Conservation (phyloP, 2,113 vertebrate species). For the Chunga burmeisteri region DNA sequence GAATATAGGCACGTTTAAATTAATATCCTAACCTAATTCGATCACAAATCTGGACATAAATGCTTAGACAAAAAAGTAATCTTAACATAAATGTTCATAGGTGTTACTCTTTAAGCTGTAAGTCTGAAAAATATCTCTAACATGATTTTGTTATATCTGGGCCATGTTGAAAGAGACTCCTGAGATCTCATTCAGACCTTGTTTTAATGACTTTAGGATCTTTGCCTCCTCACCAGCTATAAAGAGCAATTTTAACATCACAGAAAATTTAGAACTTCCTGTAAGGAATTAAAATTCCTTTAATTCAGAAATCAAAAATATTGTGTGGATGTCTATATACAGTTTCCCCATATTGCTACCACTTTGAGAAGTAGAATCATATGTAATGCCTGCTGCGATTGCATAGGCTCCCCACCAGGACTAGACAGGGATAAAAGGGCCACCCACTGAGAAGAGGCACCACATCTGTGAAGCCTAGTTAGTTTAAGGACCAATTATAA, state of each 20-base stretch:
- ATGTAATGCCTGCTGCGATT: not conserved
- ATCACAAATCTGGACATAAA: not conserved
- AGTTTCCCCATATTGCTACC: not conserved
- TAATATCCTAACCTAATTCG: not conserved
- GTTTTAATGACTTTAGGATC: not conserved
- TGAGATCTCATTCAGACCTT: not conserved
- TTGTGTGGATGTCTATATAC: not conserved
- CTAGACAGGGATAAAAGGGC: not conserved
- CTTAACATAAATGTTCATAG: not conserved
- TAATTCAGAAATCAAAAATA: not conserved
- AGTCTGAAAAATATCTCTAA: not conserved
- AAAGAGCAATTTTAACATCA: not conserved
- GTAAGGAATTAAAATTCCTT: not conserved
- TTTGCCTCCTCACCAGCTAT: not conserved
- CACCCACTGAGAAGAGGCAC: not conserved
- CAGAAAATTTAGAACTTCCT: not conserved
- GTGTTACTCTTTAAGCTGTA: not conserved
- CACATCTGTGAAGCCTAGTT: not conserved
- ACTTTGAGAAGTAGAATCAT: not conserved
- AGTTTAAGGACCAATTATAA: constrained; percentile 5
- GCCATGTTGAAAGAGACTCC: not conserved
- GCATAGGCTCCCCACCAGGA: not conserved
- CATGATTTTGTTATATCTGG: not conserved
- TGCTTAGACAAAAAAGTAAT: not conserved
- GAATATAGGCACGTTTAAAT: not conserved